Conservation (phyloP, 2,797 vertebrate genomes). For the Eurystomus glaucurus region DNA sequence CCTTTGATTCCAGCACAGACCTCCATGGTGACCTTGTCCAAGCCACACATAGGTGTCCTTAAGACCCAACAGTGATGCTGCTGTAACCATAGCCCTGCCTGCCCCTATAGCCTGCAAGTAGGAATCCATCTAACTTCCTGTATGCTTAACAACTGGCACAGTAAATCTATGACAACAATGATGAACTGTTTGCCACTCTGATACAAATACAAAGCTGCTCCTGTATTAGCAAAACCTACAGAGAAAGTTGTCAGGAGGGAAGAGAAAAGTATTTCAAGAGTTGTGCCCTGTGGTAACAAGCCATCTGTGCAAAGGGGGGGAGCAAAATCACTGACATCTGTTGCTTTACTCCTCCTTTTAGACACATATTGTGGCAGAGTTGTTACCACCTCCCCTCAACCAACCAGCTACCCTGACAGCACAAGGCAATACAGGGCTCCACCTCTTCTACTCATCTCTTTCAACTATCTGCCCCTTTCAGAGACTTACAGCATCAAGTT, state of each 20-base stretch:
- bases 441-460: not conserved
- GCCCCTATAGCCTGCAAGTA: not conserved
- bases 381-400: not conserved
- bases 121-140: not conserved
- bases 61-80: not conserved
- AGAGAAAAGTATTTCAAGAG: not conserved
- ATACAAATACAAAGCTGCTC: no score
- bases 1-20: not conserved
- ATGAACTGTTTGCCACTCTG: not conserved
- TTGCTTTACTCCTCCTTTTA: not conserved
- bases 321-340: not conserved
- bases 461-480: not conserved
- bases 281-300: fast-evolving
- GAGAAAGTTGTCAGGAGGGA: not conserved
- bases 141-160: not conserved
- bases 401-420: not conserved
- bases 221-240: no score
- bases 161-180: not conserved
- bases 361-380: not conserved
- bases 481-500: not conserved
- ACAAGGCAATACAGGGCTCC: not conserved
- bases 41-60: not conserved
- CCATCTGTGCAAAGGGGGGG: not conserved
- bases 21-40: not conserved
- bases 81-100: not conserved